phyloP scores from a whole-genome alignment of 2,113 vertebrate species.

The Oreochromis tanganicae region DNA sequence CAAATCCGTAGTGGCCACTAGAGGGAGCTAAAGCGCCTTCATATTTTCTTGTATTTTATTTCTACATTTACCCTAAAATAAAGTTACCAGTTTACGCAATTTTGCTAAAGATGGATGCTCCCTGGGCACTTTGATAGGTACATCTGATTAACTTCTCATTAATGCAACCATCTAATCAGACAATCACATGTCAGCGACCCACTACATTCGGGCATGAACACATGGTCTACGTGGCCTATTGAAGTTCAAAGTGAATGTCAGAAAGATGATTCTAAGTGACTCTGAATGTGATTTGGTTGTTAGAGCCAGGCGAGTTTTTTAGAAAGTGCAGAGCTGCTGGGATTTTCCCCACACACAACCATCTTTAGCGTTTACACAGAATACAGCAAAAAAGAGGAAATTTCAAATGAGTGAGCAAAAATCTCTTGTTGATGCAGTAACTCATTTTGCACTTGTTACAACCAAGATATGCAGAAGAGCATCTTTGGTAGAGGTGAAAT shows the following conservation, averaged over 20 bases:
- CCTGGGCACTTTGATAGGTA: not conserved
- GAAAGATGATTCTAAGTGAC: not conserved
- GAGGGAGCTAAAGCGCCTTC: conserved; percentile 16
- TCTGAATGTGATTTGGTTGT: not conserved
- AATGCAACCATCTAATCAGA: not conserved
- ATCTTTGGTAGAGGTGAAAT: not conserved
- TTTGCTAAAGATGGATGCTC: not conserved
- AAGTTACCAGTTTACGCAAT: rapidly evolving
- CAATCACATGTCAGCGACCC: not conserved
- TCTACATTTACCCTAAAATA: not conserved
- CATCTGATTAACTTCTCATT: not conserved
- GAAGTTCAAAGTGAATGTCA: not conserved
- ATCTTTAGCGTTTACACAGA: not conserved
- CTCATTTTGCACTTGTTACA: not conserved
- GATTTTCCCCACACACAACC: not conserved
- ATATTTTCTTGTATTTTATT: not conserved
- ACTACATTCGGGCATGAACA: not conserved
- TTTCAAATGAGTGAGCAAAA: not conserved
- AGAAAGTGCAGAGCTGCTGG: not conserved
- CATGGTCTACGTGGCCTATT: not conserved
- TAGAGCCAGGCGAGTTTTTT: not conserved
- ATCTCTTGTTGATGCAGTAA: not conserved
- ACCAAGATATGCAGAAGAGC: not conserved
- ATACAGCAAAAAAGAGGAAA: not conserved
- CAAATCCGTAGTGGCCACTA: not conserved